Percentiles rank a stretch among this genome's conserved stretches.
Evolutionary conservation across 1,140 invertebrate genomes (phyloP).

Genomic region (Formica exsecta): DNA sequence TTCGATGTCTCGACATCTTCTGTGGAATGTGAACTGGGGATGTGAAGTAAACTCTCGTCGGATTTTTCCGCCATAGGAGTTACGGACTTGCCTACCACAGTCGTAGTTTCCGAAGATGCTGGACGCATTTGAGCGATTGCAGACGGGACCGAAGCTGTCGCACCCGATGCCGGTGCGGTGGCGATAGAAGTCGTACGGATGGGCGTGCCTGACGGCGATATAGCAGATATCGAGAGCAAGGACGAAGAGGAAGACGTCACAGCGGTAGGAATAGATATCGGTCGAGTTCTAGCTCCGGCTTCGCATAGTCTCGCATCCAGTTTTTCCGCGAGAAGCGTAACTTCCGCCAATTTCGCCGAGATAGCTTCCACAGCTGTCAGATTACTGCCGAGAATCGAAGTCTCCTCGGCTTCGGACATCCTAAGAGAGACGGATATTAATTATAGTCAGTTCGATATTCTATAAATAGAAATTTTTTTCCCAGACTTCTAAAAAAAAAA

Average conservation of each 20-base stretch:
- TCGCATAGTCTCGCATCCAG: constrained; percentile 88
- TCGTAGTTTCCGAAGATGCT: neutral
- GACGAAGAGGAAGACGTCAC: constrained; percentile 71
- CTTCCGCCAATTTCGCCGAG: constrained; percentile 88
- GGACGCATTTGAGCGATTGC: neutral
- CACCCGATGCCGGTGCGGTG: neutral
- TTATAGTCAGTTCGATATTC: constrained; percentile 9
- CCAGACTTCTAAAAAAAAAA: neutral
- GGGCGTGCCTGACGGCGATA: neutral
- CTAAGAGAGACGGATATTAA: constrained; percentile 69
- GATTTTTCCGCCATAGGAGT: neutral
- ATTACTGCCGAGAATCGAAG: constrained; percentile 84
- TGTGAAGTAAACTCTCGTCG: neutral
- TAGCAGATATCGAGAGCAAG: constrained; percentile 51
- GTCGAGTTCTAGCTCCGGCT: constrained; percentile 84
- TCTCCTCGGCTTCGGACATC: constrained; percentile 78
- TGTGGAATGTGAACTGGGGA: neutral
- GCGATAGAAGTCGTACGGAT: neutral
- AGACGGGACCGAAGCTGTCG: constrained; percentile 22
- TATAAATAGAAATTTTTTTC: constrained; percentile 22
- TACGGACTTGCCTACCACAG: constrained; percentile 11
- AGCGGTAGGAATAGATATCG: constrained; percentile 72
- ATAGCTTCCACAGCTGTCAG: constrained; percentile 89
- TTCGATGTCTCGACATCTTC: neutral
- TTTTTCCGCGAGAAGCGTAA: constrained; percentile 89